These are phyloP conservation scores for Emydura subglobosa DNA, from an alignment of 2,113 vertebrate genomes.

Conservation along the genomic window DNA sequence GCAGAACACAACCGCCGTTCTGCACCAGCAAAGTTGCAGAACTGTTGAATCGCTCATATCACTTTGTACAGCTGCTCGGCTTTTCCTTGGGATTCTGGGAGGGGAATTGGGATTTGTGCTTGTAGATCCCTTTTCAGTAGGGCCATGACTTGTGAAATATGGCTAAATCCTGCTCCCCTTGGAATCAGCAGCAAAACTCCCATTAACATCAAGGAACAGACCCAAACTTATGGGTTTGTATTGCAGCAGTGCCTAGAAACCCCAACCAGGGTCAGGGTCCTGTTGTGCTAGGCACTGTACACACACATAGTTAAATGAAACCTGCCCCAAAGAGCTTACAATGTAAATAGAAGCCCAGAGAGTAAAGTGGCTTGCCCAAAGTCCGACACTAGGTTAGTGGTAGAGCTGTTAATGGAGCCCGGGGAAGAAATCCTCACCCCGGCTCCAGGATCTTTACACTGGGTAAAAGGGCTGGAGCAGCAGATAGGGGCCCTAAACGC, in stretches of 20 bases:
- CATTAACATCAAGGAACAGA: rapidly evolving
- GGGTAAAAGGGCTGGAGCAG: not conserved
- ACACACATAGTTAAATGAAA: not conserved
- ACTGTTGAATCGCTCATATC: not conserved
- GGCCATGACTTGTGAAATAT: rapidly evolving
- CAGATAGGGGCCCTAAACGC: not conserved
- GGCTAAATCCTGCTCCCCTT: not conserved
- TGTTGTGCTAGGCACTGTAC: not conserved
- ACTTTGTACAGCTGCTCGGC: not conserved
- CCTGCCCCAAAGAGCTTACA: too few species aligned
- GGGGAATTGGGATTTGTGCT: not conserved
- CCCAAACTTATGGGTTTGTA: not conserved
- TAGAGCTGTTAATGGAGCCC: not conserved
- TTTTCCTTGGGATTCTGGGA: not conserved
- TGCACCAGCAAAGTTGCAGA: not conserved
- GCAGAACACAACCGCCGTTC: not conserved
- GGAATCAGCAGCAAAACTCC: not conserved
- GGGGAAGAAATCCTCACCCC: not conserved
- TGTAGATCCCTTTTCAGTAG: not conserved
- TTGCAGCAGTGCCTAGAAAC: not conserved
- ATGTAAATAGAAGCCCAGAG: not conserved
- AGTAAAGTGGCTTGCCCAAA: not conserved
- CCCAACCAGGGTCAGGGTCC: not conserved
- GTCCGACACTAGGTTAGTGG: not conserved
- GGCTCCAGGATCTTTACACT: not conserved